Evolutionary conservation across 2,888 invertebrate genomes (phyloP), one percentile per base, ranked within the genome.

Genomic region (Busseola fusca): DNA sequence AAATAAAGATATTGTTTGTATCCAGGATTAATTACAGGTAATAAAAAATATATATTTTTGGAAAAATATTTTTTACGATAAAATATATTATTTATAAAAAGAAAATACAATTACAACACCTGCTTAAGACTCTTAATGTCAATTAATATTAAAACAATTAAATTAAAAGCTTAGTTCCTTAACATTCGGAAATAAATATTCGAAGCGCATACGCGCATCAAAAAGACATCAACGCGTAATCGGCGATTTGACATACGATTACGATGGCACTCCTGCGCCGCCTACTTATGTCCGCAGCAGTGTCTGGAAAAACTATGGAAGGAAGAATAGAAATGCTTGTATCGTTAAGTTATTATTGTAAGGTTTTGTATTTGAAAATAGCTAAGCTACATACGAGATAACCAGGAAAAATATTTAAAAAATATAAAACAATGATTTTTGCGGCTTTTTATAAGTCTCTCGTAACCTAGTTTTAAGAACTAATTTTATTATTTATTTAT

Each of bases 201-300:
- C 16, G 18, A 7, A 21, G 48, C 42, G 34, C 56, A 59, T 52
- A 64, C 69, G 81, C 83, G 83, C 89, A 87, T 92, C 85, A 86
- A 90, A 92, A 93, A 93, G 90, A 91, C 91, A 89, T 93, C 91
- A 93, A 91, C 92, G 91, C 80, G 82, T 82, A 75, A 76, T 76
- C 78, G 78, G 62, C 64, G 52, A 45, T 59, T 27, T 69, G 64
- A 63, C 62, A 67, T 50, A 48, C 62, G 34, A 57, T 74, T 62
- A 50, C 64, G 21, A 16, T 50, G 54, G 57, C 40, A 40, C 34
- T 66, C 48, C 45, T 37, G 64, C 58, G 40, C 54, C 25, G 62
- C 48, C 54, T 18, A 10, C 54, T n/a, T 14, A 25, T 27, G 10
- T 56, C 62, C 68, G 69, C 58, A 72, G n/a, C 65, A 52, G 40